These are phyloP conservation scores for Nematolebias whitei DNA, from an alignment of 2,113 vertebrate species.

Conservation along the genomic window DNA sequence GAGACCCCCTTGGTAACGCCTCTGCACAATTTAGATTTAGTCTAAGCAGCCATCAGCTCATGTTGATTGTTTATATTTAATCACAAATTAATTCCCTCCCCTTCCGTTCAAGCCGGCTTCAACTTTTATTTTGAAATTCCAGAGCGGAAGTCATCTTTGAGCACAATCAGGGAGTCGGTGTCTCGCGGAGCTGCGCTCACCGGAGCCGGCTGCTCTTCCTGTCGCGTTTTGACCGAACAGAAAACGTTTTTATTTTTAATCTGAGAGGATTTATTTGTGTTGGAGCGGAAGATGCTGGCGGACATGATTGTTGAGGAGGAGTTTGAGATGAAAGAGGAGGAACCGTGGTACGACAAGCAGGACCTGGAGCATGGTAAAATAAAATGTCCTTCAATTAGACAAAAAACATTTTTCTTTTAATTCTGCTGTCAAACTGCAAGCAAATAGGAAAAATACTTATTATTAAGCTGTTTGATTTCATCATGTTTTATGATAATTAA, in stretches of 20 bases:
- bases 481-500: neutral
- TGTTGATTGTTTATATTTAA: no score
- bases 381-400: no score
- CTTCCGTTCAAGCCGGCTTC: neutral
- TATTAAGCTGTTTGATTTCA: neutral
- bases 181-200: no score
- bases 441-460: neutral
- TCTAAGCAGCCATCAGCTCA: no score
- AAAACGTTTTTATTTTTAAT: neutral
- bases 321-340: constrained; percentile 81
- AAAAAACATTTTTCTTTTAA: neutral
- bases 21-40: no score
- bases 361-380: constrained; percentile 82
- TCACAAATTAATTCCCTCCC: neutral
- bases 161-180: no score
- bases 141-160: neutral
- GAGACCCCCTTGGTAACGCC: no score
- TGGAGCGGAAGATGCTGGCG: constrained; percentile 67
- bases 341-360: constrained; percentile 79
- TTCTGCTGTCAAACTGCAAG: neutral
- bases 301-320: constrained; percentile 79
- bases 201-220: constrained; percentile 41
- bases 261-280: neutral
- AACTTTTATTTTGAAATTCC: constrained; percentile 35
- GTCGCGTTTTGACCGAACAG: neutral